Conservation (phyloP, 2,888 invertebrate species). For the Eupithecia pulchellata region DNA sequence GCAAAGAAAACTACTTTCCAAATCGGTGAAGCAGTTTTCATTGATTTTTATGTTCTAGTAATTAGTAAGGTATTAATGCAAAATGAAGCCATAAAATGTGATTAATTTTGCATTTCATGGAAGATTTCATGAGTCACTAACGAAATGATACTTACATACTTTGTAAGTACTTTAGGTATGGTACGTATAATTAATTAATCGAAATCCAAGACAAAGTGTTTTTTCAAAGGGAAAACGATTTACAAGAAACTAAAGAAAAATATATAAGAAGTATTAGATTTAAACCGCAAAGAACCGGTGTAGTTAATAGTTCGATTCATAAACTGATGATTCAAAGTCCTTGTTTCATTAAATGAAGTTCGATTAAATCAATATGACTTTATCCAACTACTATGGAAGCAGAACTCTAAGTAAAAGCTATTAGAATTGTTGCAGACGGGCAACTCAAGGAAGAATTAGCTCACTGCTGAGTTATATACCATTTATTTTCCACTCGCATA, state of each 20-base stretch:
- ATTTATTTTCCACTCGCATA: too few relatives aligned
- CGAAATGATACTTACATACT: too few relatives aligned
- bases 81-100: too few relatives aligned
- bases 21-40: too few relatives aligned
- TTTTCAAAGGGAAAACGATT: too few relatives aligned
- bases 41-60: too few relatives aligned
- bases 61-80: too few relatives aligned
- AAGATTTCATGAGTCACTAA: too few relatives aligned
- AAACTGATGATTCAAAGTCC: neutral
- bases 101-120: too few relatives aligned
- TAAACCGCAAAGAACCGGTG: neutral
- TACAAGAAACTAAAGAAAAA: neutral
- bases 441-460: neutral
- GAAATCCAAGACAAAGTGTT: slow-evolving; percentile 1
- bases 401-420: slow-evolving; percentile 1
- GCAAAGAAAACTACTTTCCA: too few relatives aligned
- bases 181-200: too few relatives aligned
- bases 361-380: slow-evolving; percentile 3
- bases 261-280: neutral
- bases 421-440: neutral
- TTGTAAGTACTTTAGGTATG: too few relatives aligned
- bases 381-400: slow-evolving; percentile 5
- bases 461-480: neutral
- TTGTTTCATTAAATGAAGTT: slow-evolving; percentile 10
- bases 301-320: slow-evolving; percentile 3